Evolutionary conservation across 2,888 invertebrate genomes (phyloP), one percentile per base, ranked within the genome.

Genomic region (Perizoma affinitatum): DNA sequence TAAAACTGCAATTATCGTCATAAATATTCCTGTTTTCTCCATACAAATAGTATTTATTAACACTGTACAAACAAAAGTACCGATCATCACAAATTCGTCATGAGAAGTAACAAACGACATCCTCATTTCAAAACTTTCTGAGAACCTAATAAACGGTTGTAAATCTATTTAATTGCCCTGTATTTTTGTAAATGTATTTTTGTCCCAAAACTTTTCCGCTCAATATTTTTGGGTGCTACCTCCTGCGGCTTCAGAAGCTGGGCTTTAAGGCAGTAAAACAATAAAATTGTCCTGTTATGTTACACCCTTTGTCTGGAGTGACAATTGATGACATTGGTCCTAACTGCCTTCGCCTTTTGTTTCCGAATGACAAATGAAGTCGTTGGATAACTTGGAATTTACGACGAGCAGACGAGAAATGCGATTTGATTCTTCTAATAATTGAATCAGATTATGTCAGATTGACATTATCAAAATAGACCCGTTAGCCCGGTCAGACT

Each of bases 91-190:
- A 63, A 78, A 75, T 79, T 74, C 68, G 76, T 77, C 75, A 70
- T 74, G 69, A 70, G 71, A 72, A 69, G 63, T 74, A 78, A 79
- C 73, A 77, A 76, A 72, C 64, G 66, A 69, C 72, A 69, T 69
- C 57, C 56, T 61, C 73, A 72, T 72, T 78, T 74, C 78, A 73
- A 66, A 22, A 66, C 74, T 58, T 90, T 90, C 90, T 73, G 41
- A 70, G 89, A 89, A 90, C 72, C 60, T 75, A 68, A 74, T 67
- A 74, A 73, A 78, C 71, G 77, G 88, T 86, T 90, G 84, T 92
- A 92, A 92, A 92, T 92, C 88, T 88, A 83, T 78, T 87, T 88
- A 88, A 90, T 87, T 85, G 86, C 87, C 78, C 72, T 33, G 75
- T 77, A 81, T 86, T 82, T 83, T 84, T 80, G 78, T 41, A 6